Conservation (phyloP, 2,113 vertebrate species). For the Cyprinodon tularosa region DNA sequence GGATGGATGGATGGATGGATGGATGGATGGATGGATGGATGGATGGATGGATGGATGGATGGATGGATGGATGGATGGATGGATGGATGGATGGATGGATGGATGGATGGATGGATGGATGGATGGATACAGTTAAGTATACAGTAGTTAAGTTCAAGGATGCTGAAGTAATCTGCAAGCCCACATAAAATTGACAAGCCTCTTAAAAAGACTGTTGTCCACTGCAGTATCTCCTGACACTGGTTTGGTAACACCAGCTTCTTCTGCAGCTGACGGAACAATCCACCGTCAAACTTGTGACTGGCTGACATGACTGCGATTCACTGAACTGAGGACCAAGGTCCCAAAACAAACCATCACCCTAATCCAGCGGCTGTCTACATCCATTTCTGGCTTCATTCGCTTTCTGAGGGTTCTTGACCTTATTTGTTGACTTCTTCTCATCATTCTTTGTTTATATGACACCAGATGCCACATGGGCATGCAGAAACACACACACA, state of each 20-base stretch:
- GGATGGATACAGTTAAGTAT: too few relatives aligned
- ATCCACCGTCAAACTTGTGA: constrained; percentile 45
- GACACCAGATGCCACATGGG: constrained; percentile 56
- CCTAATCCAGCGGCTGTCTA: constrained; percentile 48
- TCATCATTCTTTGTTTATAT: constrained; percentile 66
- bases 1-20: too few relatives aligned
- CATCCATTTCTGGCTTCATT: constrained; percentile 48
- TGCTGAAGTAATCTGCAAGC: too few relatives aligned
- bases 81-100: neutral
- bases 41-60: too few relatives aligned
- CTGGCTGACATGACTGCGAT: constrained; percentile 50
- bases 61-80: too few relatives aligned
- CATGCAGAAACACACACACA: constrained; percentile 68
- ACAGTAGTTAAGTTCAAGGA: too few relatives aligned
- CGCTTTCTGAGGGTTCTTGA: constrained; percentile 69
- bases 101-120: neutral
- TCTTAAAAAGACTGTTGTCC: too few relatives aligned
- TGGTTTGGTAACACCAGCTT: constrained; percentile 23
- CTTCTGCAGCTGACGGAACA: constrained; percentile 12
- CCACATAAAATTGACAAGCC: neutral
- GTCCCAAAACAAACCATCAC: constrained; percentile 28
- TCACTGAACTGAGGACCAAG: constrained; percentile 18
- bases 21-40: too few relatives aligned
- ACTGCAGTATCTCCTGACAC: neutral
- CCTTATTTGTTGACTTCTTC: constrained; percentile 76